Percentiles rank a stretch among this genome's conserved stretches.
phyloP scores from a whole-genome alignment of 2,113 vertebrate genomes.

The Hypocryptadius cinnamomeus region DNA sequence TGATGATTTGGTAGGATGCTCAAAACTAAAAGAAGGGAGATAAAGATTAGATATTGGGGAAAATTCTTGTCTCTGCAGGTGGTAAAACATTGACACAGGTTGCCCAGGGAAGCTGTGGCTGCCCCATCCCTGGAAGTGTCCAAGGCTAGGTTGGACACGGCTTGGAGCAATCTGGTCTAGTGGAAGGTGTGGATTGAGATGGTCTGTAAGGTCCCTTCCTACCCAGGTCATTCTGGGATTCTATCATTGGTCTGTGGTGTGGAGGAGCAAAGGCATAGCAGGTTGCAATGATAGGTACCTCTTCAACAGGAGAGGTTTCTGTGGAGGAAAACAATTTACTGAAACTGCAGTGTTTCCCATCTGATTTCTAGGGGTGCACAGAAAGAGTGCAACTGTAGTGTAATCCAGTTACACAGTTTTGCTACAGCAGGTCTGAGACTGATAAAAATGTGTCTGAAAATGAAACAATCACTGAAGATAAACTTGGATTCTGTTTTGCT shows the following conservation, averaged over 20 bases:
- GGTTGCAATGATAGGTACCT: too few relatives aligned
- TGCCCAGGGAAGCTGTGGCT: neutral
- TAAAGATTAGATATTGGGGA: neutral
- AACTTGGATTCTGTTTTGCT: neutral
- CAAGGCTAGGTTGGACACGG: accelerated
- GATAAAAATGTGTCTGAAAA: neutral
- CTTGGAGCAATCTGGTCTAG: neutral
- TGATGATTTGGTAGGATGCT: neutral
- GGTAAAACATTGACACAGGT: neutral
- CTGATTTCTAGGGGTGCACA: neutral
- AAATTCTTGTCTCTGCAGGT: neutral
- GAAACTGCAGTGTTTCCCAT: neutral
- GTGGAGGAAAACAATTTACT: neutral
- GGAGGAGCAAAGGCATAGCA: neutral
- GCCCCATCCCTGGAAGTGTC: neutral
- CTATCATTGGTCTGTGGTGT: neutral
- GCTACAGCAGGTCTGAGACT: neutral
- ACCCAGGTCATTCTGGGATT: neutral
- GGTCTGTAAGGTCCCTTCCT: neutral
- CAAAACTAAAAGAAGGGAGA: neutral
- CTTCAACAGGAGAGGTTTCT: neutral
- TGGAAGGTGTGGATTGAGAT: neutral
- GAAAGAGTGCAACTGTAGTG: neutral
- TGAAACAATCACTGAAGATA: neutral
- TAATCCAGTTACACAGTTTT: neutral